Evolutionary conservation across 2,797 vertebrate genomes (phyloP), one percentile per base, ranked within the genome.

Genomic region (Microctenopoma steveboyesi): DNA sequence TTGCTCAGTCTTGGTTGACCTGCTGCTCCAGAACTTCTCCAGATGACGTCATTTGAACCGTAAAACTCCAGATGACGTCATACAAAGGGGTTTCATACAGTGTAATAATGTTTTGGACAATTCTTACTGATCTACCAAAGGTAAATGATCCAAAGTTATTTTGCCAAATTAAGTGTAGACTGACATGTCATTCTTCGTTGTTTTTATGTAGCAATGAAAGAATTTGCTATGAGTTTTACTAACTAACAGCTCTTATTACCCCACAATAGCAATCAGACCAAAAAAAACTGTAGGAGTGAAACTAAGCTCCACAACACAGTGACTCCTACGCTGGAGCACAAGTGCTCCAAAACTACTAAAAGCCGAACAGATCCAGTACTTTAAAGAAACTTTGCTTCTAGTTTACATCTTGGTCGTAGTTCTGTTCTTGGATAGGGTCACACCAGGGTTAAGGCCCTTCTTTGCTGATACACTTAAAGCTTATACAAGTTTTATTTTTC

Each of bases 281-380:
- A 56, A 43, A 22, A 35, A 40, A 57, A 25, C 9, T 67, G 67
- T 72, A 54, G 67, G 77, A 40, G 77, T 79, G 30, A 65, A 70
- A 56, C 33, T 42, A 43, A 51, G 37, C 60, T 61, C 27, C 51
- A 56, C 27, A 55, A 52, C 57, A 50, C 53, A 16, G 28, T 10
- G 15, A 62, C 67, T 79, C 77, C 63, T 49, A 71, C 49, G n/a
- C 37, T 35, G 22, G 15, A 45, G 42, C 54, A 60, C 46, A 45
- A 2, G 35, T 49, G 39, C 35, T 47, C 43, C 48, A 70, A 57
- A 68, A 39, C 59, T 56, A 53, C 52, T 60, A 35, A 55, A 68
- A 64, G n/a, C 27, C 22, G 49, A 50, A 39, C 13, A 54, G 1
- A 39, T 11, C 27, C 40, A 22, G 9, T 7, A 15, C n/a, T 18